Base-by-base conservation (phyloP, 2,888 invertebrate genomes). In the Pseudococcus viburni region DNA sequence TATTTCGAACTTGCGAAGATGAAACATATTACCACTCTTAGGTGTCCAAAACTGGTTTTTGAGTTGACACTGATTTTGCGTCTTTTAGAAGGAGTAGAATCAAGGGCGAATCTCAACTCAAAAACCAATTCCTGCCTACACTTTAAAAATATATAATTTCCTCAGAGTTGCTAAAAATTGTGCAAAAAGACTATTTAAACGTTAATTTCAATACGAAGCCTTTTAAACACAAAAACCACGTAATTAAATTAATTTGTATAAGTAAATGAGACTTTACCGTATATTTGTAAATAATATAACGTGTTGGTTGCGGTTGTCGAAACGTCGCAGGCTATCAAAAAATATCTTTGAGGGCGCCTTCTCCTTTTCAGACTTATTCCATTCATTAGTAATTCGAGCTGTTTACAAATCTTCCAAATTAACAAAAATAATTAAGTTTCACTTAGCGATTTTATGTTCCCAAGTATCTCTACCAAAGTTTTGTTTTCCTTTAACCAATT, bases 341-440 rank as follows among this genome's bases (percentile, higher is more conserved):
- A 22, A 11, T 8, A 7, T 11, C 11, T 22, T 64, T 64, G 6
- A 22, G 19, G 22, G 7, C 22, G 22, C 19, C 22, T 64, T 9
- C 22, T 64, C 19, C 22, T 64, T 64, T 64, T 64, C 19, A 64
- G 22, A 64, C 64, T 64, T 19, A 22, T 64, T 64, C 22, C 19
- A 7, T 22, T 64, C 22, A 64, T 64, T 64, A 64, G 64, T 64
- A 64, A 64, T 64, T 64, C 22, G 64, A 64, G 64, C 19, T 64
- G 22, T 64, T 64, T 64, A 64, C 22, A 64, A 22, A 64, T 64
- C 22, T 64, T 19, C 22, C 22, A 64, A 64, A 64, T 64, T 64
- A 64, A 64, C 22, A 11, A 64, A 64, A 64, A 64, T 64, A 64
- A 64, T 64, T 64, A 22, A 64, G 64, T 64, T 64, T 64, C 64